A percentile compares a stretch with the other conserved stretches of the same genome.
These are phyloP conservation scores for Cepaea nemoralis DNA, from an alignment of 1,140 invertebrate genomes.

Conservation along the genomic window DNA sequence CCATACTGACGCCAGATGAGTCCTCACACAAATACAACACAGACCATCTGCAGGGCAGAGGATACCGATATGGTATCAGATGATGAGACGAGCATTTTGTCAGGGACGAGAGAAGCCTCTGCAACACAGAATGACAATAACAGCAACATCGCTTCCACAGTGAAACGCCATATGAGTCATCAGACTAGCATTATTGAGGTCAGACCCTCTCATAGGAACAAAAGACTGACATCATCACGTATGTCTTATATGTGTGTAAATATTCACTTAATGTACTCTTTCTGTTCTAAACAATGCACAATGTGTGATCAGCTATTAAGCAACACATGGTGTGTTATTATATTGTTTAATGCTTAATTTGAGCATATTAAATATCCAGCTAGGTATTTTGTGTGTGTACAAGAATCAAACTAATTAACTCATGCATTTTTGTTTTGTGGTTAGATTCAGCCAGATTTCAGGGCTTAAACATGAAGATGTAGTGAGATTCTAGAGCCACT, in stretches of 20 bases:
- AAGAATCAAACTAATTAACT: too few species aligned
- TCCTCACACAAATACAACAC: neutral
- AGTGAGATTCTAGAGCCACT: too few species aligned
- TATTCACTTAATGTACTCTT: too few species aligned
- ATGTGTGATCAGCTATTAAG: too few species aligned
- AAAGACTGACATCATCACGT: constrained; percentile 26
- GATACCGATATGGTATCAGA: neutral
- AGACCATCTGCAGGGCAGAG: neutral
- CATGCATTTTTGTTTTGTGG: too few species aligned
- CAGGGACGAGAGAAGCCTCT: neutral
- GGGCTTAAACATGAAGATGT: too few species aligned
- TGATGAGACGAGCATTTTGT: neutral
- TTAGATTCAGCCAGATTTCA: too few species aligned
- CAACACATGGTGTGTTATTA: too few species aligned
- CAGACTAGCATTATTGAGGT: constrained; percentile 29
- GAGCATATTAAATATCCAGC: too few species aligned
- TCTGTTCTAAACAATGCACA: too few species aligned
- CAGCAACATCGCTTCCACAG: neutral
- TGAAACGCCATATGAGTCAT: neutral
- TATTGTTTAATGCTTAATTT: too few species aligned
- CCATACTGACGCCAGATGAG: neutral
- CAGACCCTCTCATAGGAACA: constrained; percentile 10
- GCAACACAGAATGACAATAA: neutral
- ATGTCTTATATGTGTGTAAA: neutral
- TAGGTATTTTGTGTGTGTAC: too few species aligned